These are phyloP conservation scores for Bombyx mandarina DNA, from an alignment of 1,140 invertebrate species.

Conservation along the genomic window DNA sequence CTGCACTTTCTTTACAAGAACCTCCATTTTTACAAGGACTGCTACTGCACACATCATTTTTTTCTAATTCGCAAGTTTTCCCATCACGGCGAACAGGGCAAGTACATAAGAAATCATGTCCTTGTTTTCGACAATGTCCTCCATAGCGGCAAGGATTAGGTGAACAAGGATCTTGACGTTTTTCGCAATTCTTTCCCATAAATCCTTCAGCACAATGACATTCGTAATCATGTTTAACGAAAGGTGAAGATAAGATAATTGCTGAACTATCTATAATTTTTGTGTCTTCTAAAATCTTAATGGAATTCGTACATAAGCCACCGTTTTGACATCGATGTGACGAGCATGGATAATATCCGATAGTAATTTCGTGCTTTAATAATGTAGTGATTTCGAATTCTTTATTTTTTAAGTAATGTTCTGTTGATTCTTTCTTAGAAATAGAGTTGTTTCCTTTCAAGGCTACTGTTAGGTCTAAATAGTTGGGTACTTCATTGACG, in stretches of 20 bases:
- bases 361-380: slow-evolving; percentile 69
- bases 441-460: slow-evolving; percentile 72
- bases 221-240: slow-evolving; percentile 81
- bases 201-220: slow-evolving; percentile 87
- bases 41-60: slow-evolving; percentile 84
- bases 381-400: slow-evolving; percentile 75
- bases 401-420: slow-evolving; percentile 76
- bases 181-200: slow-evolving; percentile 84
- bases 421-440: slow-evolving; percentile 74
- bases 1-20: slow-evolving; percentile 87
- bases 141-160: slow-evolving; percentile 89
- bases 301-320: slow-evolving; percentile 81
- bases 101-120: slow-evolving; percentile 85
- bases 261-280: slow-evolving; percentile 82
- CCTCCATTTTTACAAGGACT: slow-evolving; percentile 92
- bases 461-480: slow-evolving; percentile 81
- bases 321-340: slow-evolving; percentile 80
- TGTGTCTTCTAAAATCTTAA: slow-evolving; percentile 78
- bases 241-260: slow-evolving; percentile 85
- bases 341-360: slow-evolving; percentile 83
- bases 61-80: slow-evolving; percentile 85
- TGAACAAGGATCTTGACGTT: slow-evolving; percentile 90
- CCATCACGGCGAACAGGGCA: slow-evolving; percentile 85
- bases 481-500: slow-evolving; percentile 76
- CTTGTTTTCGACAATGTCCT: slow-evolving; percentile 85